Base-by-base conservation (phyloP, 2,113 vertebrate species). In the Argyrosomus japonicus region DNA sequence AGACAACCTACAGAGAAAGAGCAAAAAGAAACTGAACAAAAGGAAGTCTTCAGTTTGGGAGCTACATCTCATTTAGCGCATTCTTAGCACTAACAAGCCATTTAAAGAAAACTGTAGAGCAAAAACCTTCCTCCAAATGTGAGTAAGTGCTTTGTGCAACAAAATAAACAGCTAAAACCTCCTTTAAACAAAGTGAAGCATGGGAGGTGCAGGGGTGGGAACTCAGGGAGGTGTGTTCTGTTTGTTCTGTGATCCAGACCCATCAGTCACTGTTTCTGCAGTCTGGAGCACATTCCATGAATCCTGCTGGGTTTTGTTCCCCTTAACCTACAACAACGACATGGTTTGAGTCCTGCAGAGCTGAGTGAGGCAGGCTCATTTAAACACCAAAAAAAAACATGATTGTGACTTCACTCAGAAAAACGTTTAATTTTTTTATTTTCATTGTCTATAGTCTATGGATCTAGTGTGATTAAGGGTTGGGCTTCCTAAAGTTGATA, bases 231-330 rank as follows among this genome's bases (percentile, higher is more conserved):
- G 87, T 62, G 72, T 81, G 72, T 64, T 15, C 15, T 79, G 77
- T 85, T 83, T 85, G 83, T 43, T 88, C 75, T 78, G 81, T 51
- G 81, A 88, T 87, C 81, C 81, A 68, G 81, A 80, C 75, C 81
- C 90, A 84, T 90, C 90, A 90, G 83, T 90, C 83, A 76, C 47
- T 10, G 63, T 85, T 89, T 90, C 84, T 87, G 83, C 90, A 81
- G 79, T 83, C 81, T 83, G 90, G 79, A 85, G 88, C 90, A 91
- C 90, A 93, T 93, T 93, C 91, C 91, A 68, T 7, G 13, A 86
- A 68, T 64, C 91, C 90, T 88, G 90, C 91, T 91, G 91, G n/a
- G 87, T 81, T 93, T 91, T 89, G 90, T 91, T 93, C 89, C 86
- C 74, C 62, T 83, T 89, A 79, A 86, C 58, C 68, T 84, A 29